Base-by-base conservation (phyloP, 1,140 invertebrate genomes). In the Lycorma delicatula region DNA sequence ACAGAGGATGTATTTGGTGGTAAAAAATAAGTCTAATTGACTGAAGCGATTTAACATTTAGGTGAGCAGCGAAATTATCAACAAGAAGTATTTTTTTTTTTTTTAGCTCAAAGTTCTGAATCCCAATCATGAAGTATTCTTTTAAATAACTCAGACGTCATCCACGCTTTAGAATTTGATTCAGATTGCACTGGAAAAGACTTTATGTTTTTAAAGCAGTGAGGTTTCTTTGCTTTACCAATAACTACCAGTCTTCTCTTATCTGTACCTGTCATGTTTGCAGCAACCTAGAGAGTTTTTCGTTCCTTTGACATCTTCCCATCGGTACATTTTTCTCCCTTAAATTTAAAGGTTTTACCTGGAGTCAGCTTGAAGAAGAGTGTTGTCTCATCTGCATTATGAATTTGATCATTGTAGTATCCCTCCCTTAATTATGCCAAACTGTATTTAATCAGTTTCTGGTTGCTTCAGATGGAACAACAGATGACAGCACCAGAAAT, bases 201-300 rank as follows among this genome's bases (percentile, higher is more conserved):
- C 36, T 59, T 60, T 3, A 51, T 34, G n/a, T 31, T 31, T 28
- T 52, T 60, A 23, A 56, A 60, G 36, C 53, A 60, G 9, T 47
- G 29, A 36, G 59, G 59, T 12, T 36, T 26, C 27, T 59, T 29
- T 1, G 22, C 41, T 18, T 60, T 60, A n/a, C 52, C 52, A 16
- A 55, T 49, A 9, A 55, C 44, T 23, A 55, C 26, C n/a, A 56
- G 44, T 48, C 22, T 92, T 68, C 81, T 83, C 60, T 81, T 79
- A 13, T 71, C 71, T 36, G 52, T 60, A 16, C 60, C 62, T 28
- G 72, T 66, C 34, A 60, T 67, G 7, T 70, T 70, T 11, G 27
- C 44, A 54, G 53, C 63, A 2, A 73, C 59, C 23, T 73, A 38
- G 18, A 70, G 63, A 9, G 72, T 75, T 0, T 74, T 48, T 25